phyloP scores from a whole-genome alignment of 2,797 vertebrate species.

The Anas bernieri region DNA sequence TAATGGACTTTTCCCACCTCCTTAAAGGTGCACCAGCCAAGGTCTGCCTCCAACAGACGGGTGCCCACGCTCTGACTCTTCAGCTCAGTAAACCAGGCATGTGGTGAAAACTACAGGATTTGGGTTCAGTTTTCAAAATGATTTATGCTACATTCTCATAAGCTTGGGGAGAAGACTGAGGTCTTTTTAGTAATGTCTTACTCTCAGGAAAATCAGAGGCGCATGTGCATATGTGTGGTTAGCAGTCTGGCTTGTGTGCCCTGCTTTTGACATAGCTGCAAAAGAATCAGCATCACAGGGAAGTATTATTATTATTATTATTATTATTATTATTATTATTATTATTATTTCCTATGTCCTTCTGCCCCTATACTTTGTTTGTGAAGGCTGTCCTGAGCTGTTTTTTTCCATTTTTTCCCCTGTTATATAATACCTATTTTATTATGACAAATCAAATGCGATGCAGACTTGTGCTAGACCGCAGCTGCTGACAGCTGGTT shows the following conservation, averaged over 20 bases:
- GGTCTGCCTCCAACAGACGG: background rate
- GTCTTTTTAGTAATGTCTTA: background rate
- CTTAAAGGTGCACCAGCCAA: background rate
- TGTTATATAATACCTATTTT: background rate
- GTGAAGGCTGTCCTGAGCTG: background rate
- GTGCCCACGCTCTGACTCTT: background rate
- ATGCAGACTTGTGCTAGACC: background rate
- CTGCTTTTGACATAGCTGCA: background rate
- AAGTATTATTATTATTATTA: background rate
- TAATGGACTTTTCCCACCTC: background rate
- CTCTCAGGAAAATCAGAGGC: background rate
- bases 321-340: too few species aligned
- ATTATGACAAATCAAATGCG: background rate
- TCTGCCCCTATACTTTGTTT: background rate
- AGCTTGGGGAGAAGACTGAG: background rate
- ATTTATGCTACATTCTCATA: background rate
- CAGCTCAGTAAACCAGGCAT: background rate
- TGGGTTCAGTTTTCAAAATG: background rate
- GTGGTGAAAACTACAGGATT: background rate
- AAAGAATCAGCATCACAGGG: background rate
- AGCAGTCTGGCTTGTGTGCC: background rate
- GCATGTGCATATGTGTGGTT: background rate
- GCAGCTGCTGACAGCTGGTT: background rate
- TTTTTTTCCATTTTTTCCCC: background rate
- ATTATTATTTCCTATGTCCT: too few species aligned